Conservation (phyloP, 2,888 invertebrate species). For the Melanotus villosus region DNA sequence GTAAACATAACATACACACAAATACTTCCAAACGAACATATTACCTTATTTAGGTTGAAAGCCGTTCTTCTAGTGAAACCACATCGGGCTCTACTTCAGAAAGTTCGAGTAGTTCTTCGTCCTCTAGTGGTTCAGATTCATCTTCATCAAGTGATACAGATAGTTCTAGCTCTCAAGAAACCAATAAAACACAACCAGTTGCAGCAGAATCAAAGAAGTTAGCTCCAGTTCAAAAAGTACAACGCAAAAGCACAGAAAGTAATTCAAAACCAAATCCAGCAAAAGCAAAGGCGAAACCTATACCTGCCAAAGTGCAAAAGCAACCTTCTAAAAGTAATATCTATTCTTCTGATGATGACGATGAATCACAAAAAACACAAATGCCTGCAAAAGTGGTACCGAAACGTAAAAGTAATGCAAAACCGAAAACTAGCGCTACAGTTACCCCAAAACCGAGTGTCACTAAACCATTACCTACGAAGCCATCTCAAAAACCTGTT, state of each 20-base stretch:
- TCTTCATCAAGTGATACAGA: constrained; percentile 81
- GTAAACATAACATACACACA: constrained; percentile 1
- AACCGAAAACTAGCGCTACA: constrained; percentile 76
- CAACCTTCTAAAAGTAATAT: constrained; percentile 63
- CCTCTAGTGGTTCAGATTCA: constrained; percentile 79
- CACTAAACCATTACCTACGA: constrained; percentile 57
- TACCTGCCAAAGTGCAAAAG: constrained; percentile 49
- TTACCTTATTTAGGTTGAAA: constrained; percentile 61
- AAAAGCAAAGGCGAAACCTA: constrained; percentile 49
- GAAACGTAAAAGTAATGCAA: constrained; percentile 72
- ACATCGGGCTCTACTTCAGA: constrained; percentile 75
- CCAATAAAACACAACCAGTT: constrained; percentile 60
- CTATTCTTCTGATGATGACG: constrained; percentile 62
- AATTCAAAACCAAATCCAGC: constrained; percentile 48
- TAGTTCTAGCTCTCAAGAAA: constrained; percentile 73
- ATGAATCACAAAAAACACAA: constrained; percentile 63
- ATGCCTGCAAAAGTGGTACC: constrained; percentile 65
- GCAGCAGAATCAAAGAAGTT: constrained; percentile 62
- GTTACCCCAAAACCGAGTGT: constrained; percentile 70
- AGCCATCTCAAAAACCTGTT: constrained; percentile 61
- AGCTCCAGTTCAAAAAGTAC: constrained; percentile 60
- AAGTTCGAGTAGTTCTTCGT: constrained; percentile 78
- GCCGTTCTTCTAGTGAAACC: constrained; percentile 73
- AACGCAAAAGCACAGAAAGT: constrained; percentile 61
- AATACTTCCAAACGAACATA: not conserved